These are phyloP conservation scores for Microcebus murinus DNA, from an alignment of 2,113 vertebrate genomes.

Conservation along the genomic window DNA sequence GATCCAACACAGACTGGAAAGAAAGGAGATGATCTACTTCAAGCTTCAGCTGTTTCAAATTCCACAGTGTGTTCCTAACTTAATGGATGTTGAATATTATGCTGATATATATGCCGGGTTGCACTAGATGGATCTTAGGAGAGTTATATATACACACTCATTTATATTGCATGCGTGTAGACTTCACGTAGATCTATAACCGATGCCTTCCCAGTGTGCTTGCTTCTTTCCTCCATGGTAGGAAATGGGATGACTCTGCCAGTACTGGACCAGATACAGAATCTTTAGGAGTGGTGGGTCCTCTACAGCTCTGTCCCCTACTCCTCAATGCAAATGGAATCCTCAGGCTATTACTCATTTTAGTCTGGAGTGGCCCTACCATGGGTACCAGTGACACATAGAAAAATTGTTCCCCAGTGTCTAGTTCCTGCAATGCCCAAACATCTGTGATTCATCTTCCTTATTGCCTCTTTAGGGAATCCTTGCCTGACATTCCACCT, in stretches of 20 bases:
- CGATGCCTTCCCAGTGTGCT: neutral
- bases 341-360: neutral
- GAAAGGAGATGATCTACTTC: slow-evolving; percentile 70
- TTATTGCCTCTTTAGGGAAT: neutral
- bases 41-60: slow-evolving; percentile 63
- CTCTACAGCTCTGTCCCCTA: neutral
- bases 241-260: neutral
- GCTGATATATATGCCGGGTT: slow-evolving; percentile 5
- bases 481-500: neutral
- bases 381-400: neutral
- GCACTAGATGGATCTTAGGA: neutral
- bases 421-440: neutral
- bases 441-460: neutral
- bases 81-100: slow-evolving; percentile 57
- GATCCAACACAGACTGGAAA: slow-evolving; percentile 63
- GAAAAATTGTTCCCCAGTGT: neutral
- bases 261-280: neutral
- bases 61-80: slow-evolving; percentile 34
- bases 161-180: neutral
- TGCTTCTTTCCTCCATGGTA: neutral
- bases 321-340: neutral
- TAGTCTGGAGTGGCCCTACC: neutral
- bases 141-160: neutral
- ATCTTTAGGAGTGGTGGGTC: neutral
- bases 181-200: neutral